Conservation (phyloP, 53 echinoderm and acorn worm genomes). For the Echinarachnius parma region DNA sequence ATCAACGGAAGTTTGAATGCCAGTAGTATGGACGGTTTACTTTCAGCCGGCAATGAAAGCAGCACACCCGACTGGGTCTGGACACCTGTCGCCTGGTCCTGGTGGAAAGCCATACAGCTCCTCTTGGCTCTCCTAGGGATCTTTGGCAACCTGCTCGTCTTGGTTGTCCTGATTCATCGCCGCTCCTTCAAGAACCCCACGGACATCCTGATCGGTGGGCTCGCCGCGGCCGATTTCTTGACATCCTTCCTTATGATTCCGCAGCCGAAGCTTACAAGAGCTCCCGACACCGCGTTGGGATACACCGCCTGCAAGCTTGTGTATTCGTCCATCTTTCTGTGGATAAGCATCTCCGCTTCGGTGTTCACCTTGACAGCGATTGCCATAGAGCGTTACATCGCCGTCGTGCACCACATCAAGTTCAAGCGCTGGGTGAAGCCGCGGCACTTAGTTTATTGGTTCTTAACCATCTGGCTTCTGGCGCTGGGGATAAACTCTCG, state of each 20-base stretch:
- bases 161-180: slow-evolving; percentile 15
- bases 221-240: slow-evolving; percentile 69
- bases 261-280: slow-evolving; percentile 33
- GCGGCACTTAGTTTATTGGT: neutral
- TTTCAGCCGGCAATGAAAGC: no score
- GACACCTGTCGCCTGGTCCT: no score
- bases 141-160: neutral
- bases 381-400: slow-evolving; percentile 64
- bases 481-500: slow-evolving; percentile 16
- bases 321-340: slow-evolving; percentile 52
- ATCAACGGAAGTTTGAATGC: no score
- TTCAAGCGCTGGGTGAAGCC: slow-evolving; percentile 38
- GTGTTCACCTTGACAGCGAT: slow-evolving; percentile 61
- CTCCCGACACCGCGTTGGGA: slow-evolving; percentile 32
- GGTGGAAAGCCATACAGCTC: no score
- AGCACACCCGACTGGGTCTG: no score
- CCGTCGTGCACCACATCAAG: slow-evolving; percentile 51
- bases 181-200: slow-evolving; percentile 31
- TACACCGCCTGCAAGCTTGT: slow-evolving; percentile 59
- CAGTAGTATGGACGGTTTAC: no score
- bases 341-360: slow-evolving; percentile 60
- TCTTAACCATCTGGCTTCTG: slow-evolving; percentile 17
- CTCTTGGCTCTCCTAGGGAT: no score
- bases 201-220: slow-evolving; percentile 50
- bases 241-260: slow-evolving; percentile 64